These are phyloP conservation scores for Manis javanica DNA, from an alignment of 2,797 vertebrate species.

Conservation along the genomic window DNA sequence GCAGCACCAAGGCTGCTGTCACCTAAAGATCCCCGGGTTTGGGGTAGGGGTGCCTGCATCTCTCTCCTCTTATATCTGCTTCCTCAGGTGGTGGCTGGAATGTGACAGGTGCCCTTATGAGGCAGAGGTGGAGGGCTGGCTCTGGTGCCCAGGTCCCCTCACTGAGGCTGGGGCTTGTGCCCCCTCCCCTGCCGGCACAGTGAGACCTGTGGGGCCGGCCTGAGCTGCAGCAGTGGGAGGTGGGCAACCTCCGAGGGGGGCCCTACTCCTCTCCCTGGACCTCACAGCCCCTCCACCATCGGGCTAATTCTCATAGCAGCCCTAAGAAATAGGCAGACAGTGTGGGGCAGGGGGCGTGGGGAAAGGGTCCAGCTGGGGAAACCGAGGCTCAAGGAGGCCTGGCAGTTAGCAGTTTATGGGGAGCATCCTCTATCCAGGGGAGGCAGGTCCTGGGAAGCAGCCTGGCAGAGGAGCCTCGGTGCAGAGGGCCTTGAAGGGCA, in stretches of 20 bases:
- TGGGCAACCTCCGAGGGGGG: neutral
- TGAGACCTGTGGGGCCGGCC: neutral
- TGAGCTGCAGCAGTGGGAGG: neutral
- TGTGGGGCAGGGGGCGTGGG: too few species aligned
- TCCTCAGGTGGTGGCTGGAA: neutral
- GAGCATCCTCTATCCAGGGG: too few species aligned
- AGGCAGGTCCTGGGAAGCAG: neutral
- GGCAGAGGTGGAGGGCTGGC: neutral
- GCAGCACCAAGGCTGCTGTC: neutral
- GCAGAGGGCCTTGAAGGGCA: neutral
- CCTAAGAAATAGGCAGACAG: neutral
- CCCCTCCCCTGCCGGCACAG: accelerated
- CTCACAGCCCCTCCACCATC: neutral
- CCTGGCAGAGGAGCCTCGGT: neutral
- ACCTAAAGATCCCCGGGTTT: neutral
- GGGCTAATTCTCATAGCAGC: neutral
- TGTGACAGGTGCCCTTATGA: accelerated
- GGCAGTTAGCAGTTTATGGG: neutral
- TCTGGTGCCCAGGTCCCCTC: accelerated
- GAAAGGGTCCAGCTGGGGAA: neutral
- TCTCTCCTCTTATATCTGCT: neutral
- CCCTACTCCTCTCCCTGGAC: neutral
- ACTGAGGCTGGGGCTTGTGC: neutral
- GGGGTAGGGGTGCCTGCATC: accelerated
- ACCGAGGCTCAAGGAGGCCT: neutral